Percentiles rank a stretch among this genome's conserved stretches.
phyloP scores from a whole-genome alignment of 2,888 invertebrate species.

The Neoitamus cyanurus region DNA sequence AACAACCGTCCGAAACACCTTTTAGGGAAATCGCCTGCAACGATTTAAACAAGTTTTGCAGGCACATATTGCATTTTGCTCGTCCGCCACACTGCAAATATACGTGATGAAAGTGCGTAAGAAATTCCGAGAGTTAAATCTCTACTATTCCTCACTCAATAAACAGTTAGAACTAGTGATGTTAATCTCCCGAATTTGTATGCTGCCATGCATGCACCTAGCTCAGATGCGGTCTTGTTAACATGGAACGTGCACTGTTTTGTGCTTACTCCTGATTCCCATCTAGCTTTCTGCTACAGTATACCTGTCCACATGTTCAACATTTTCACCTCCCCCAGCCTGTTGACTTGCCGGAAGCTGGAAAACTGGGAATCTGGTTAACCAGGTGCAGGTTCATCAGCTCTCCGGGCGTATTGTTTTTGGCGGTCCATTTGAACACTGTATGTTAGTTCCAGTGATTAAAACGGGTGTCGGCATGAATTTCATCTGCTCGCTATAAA shows the following conservation, averaged over 20 bases:
- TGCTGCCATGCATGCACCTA: background rate
- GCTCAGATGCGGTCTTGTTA: background rate
- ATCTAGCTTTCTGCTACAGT: background rate
- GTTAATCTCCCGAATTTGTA: background rate
- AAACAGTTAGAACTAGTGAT: background rate
- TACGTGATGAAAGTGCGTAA: background rate
- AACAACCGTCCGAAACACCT: too few species aligned
- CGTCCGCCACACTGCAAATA: background rate
- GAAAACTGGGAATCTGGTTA: background rate
- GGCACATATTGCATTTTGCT: background rate
- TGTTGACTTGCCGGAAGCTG: slow-evolving; percentile 5
- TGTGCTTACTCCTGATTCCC: background rate
- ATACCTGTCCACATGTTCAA: background rate
- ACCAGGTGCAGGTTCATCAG: background rate
- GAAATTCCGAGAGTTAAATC: background rate
- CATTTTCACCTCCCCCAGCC: slow-evolving; percentile 3
- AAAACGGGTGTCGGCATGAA: background rate
- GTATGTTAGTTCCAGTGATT: background rate
- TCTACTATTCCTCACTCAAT: background rate
- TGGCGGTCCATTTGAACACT: background rate
- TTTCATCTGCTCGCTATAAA: background rate
- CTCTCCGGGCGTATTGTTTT: background rate
- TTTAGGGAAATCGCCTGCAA: background rate
- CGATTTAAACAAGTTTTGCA: background rate
- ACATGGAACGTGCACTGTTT: background rate